phyloP scores from a whole-genome alignment of 2,888 invertebrate species.

The Leptinotarsa juncta region DNA sequence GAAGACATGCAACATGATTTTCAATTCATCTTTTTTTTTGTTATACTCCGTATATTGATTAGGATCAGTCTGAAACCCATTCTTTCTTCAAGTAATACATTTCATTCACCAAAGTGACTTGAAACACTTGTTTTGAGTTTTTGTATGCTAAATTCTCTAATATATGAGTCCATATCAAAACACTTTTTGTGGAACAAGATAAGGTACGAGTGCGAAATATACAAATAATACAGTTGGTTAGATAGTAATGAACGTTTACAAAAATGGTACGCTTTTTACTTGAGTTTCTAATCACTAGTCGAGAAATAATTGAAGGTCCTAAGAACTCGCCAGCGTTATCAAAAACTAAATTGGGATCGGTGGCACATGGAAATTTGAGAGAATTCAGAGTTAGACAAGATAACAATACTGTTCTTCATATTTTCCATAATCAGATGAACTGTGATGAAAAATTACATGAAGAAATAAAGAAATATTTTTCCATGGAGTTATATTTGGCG shows the following conservation, averaged over 20 bases:
- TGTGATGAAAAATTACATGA: too few relatives aligned
- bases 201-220: neutral
- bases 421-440: too few relatives aligned
- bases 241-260: neutral
- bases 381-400: too few relatives aligned
- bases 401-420: too few relatives aligned
- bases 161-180: neutral
- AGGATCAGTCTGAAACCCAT: conserved; percentile 5
- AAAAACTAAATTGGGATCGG: too few relatives aligned
- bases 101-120: conserved; percentile 1
- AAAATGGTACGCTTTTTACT: too few relatives aligned
- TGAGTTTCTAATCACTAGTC: too few relatives aligned
- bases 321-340: too few relatives aligned
- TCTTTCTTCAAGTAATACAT: neutral
- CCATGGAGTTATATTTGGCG: too few relatives aligned
- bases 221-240: neutral
- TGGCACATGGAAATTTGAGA: too few relatives aligned
- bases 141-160: neutral
- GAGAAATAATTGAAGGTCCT: too few relatives aligned
- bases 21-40: conserved; percentile 12
- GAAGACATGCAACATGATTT: neutral
- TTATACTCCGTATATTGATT: neutral
- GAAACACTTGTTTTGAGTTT: conserved; percentile 2
- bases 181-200: neutral
- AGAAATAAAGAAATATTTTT: too few relatives aligned